Conservation (phyloP, 2,797 vertebrate species). For the Aratinga solstitialis region DNA sequence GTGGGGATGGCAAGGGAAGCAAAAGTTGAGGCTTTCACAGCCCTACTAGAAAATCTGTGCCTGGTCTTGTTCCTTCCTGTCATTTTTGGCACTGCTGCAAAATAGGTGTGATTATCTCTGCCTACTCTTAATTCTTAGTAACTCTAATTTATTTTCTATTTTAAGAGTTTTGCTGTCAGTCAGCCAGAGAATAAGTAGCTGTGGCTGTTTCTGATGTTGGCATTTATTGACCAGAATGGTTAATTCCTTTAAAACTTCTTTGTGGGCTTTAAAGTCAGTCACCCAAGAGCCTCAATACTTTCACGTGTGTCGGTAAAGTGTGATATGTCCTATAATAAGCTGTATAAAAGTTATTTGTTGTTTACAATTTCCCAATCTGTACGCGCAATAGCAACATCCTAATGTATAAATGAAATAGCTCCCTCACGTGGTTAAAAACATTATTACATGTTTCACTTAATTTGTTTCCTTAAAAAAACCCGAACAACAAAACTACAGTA, state of each 20-base stretch:
- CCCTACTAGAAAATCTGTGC: not conserved
- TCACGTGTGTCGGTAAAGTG: not conserved
- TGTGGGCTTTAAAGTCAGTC: not conserved
- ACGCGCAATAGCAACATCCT: not conserved
- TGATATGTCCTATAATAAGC: not conserved
- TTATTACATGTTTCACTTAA: not conserved
- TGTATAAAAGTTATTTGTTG: not conserved
- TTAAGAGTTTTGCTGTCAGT: not conserved
- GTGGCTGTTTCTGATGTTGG: not conserved
- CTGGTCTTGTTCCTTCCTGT: not conserved
- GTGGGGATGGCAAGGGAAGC: not conserved
- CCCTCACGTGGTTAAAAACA: constrained; percentile 31
- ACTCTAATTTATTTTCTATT: not conserved
- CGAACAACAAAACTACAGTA: not conserved
- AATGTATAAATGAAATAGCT: not conserved
- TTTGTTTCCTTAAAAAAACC: not conserved
- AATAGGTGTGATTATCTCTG: not conserved
- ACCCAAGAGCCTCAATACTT: not conserved
- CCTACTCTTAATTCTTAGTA: not conserved
- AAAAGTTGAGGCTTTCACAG: not conserved
- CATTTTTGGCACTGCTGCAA: not conserved
- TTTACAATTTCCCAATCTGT: not conserved
- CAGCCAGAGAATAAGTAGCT: not conserved
- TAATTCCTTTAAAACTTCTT: not conserved
- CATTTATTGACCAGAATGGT: not conserved